Evolutionary conservation across 2,797 vertebrate genomes (phyloP).

Genomic region (Pseudotriccus pelzelni): DNA sequence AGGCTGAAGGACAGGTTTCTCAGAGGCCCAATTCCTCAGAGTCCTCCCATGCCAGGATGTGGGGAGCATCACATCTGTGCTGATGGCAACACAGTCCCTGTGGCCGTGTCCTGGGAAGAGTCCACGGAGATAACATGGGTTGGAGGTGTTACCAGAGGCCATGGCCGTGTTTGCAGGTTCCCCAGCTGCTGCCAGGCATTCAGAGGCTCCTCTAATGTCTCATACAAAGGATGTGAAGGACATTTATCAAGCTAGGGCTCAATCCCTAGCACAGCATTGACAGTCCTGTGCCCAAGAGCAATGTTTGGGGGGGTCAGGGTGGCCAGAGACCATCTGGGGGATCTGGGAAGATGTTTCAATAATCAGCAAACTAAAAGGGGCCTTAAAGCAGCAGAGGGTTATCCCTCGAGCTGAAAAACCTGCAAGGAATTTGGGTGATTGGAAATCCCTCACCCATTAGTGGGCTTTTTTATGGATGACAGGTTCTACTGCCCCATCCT

Average conservation of each 20-base stretch:
- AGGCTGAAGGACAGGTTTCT: not conserved
- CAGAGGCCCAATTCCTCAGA: rapidly evolving
- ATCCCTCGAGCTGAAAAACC: not conserved
- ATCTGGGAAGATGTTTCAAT: not conserved
- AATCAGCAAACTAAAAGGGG: not conserved
- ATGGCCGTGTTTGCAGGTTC: rapidly evolving
- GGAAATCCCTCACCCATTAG: not conserved
- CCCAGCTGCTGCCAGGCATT: not conserved
- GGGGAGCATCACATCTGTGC: not conserved
- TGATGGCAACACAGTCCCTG: rapidly evolving
- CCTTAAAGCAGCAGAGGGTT: not conserved
- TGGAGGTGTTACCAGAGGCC: not conserved
- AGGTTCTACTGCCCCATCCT: not conserved
- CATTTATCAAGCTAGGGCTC: not conserved
- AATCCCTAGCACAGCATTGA: rapidly evolving
- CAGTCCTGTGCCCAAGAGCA: not conserved
- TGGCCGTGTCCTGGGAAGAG: rapidly evolving
- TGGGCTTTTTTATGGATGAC: not conserved
- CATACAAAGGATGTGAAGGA: not conserved
- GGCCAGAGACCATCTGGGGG: not conserved
- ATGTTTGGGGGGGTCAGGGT: rapidly evolving
- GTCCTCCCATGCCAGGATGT: rapidly evolving
- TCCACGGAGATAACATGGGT: rapidly evolving
- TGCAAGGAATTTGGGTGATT: not conserved
- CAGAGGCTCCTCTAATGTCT: not conserved